Percentiles rank a stretch among this genome's conserved stretches.
phyloP scores from a whole-genome alignment of 2,797 vertebrate genomes.

The Alcedo atthis region DNA sequence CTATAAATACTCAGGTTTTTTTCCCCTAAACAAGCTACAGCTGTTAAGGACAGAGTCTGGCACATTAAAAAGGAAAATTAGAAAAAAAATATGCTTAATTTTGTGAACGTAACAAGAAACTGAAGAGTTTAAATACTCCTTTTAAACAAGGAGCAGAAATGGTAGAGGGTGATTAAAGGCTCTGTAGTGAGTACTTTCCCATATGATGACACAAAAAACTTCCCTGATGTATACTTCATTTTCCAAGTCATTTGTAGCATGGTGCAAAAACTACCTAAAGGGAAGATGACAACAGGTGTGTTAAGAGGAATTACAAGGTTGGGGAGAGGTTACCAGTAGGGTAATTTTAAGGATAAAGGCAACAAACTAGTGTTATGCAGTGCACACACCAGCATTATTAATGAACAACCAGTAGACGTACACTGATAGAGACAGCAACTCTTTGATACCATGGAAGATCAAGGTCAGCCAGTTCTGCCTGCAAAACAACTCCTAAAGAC shows the following conservation, averaged over 20 bases:
- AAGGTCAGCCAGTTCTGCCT: constrained; percentile 30
- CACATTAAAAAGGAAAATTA: neutral
- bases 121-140: neutral
- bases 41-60: neutral
- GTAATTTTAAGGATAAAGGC: neutral
- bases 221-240: neutral
- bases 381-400: neutral
- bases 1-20: neutral
- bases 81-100: neutral
- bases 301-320: neutral
- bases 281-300: neutral
- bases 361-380: neutral
- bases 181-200: neutral
- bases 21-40: neutral
- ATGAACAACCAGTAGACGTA: neutral
- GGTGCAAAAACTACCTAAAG: neutral
- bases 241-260: neutral
- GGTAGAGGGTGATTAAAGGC: neutral
- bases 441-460: neutral
- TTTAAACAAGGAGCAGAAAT: neutral
- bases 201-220: neutral
- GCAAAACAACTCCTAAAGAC: neutral
- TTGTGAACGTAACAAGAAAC: neutral
- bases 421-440: constrained; percentile 16
- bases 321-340: neutral